phyloP scores from a whole-genome alignment of 2,113 vertebrate genomes.

The Gallinago paraguaiae region DNA sequence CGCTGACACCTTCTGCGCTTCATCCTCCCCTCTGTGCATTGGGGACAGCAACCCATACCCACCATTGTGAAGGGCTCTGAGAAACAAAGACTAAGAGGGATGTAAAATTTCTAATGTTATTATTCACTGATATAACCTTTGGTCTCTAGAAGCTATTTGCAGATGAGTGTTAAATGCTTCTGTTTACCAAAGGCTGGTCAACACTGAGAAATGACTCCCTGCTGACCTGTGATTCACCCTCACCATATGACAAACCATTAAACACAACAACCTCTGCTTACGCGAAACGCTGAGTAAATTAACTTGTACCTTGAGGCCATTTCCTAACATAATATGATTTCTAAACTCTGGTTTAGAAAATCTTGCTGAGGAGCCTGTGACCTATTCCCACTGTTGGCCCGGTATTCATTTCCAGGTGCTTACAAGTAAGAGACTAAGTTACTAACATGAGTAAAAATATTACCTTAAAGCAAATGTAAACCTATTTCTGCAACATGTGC shows the following conservation, averaged over 20 bases:
- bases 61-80: neutral
- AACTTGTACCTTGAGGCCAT: neutral
- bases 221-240: neutral
- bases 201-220: neutral
- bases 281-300: neutral
- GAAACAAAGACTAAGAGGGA: neutral
- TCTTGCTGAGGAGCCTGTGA: neutral
- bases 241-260: neutral
- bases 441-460: neutral
- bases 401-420: neutral
- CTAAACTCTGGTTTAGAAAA: neutral
- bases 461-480: neutral
- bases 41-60: neutral
- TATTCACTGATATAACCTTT: neutral
- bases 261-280: neutral
- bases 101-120: neutral
- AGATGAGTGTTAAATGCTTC: neutral
- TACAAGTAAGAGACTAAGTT: neutral
- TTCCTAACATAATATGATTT: neutral
- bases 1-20: fast-evolving
- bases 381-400: neutral
- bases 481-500: neutral
- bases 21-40: fast-evolving
- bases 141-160: neutral
- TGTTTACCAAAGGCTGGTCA: neutral